Conservation (phyloP, 2,888 invertebrate species). For the Cabera pusaria region DNA sequence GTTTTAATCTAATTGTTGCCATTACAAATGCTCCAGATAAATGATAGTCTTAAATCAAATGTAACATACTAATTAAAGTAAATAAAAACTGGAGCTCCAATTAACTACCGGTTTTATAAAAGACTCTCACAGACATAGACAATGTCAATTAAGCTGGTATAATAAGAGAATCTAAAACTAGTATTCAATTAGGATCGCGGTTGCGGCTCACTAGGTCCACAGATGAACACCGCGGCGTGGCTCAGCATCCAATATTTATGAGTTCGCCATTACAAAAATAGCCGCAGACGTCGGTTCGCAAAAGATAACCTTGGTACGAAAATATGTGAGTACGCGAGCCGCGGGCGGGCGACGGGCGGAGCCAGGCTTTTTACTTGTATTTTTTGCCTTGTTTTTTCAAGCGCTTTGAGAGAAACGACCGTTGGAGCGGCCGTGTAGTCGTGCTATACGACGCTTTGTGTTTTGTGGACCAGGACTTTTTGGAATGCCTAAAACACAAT, state of each 20-base stretch:
- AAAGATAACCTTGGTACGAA: slow-evolving; percentile 59
- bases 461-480: slow-evolving; percentile 15
- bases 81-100: too few species aligned
- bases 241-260: slow-evolving; percentile 25
- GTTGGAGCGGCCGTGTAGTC: slow-evolving; percentile 36
- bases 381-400: slow-evolving; percentile 41
- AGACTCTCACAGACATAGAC: too few species aligned
- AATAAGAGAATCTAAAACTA: too few species aligned
- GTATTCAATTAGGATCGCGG: background rate
- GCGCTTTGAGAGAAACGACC: slow-evolving; percentile 32
- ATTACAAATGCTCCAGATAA: too few species aligned
- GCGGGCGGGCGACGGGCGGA: slow-evolving; percentile 29
- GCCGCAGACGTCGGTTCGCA: slow-evolving; percentile 39
- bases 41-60: too few species aligned
- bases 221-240: slow-evolving; percentile 4
- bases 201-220: background rate
- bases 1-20: too few species aligned
- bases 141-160: too few species aligned
- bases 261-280: slow-evolving; percentile 23
- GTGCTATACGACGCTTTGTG: slow-evolving; percentile 35
- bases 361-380: slow-evolving; percentile 37
- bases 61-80: too few species aligned
- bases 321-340: slow-evolving; percentile 45
- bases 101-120: too few species aligned
- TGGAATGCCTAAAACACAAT: slow-evolving; percentile 20